Conservation (phyloP, 1,140 invertebrate genomes). For the Drosophila lini region DNA sequence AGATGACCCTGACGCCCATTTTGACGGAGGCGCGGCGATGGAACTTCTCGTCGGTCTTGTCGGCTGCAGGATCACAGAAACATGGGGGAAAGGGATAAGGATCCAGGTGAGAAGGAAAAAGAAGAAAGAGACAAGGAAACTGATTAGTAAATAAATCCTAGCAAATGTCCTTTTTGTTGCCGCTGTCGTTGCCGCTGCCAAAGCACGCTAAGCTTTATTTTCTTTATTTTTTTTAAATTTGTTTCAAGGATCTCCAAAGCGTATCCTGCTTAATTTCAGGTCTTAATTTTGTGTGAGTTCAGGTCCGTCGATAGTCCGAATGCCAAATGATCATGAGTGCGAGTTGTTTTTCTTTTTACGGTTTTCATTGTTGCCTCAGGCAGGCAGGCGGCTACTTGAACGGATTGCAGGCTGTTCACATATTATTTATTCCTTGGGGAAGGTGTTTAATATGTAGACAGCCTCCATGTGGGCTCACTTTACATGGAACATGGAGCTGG, state of each 20-base stretch:
- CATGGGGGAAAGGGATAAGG: neutral
- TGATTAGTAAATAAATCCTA: neutral
- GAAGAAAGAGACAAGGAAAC: neutral
- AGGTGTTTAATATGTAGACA: neutral
- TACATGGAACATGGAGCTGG: neutral
- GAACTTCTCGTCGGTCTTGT: conserved; percentile 82
- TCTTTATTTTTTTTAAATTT: conserved; percentile 1
- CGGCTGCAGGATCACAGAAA: conserved; percentile 47
- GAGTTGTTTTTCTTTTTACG: conserved; percentile 11
- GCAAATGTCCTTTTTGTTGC: conserved; percentile 12
- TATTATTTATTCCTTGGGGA: too few species aligned
- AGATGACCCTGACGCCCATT: conserved; percentile 81
- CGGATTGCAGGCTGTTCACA: conserved; percentile 18
- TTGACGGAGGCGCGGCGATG: conserved; percentile 80
- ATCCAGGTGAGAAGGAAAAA: too few species aligned
- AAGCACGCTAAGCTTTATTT: conserved; percentile 37
- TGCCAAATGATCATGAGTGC: conserved; percentile 59
- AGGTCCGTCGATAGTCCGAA: conserved; percentile 37
- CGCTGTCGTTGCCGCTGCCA: conserved; percentile 53
- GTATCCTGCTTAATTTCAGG: conserved; percentile 10
- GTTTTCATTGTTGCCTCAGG: conserved; percentile 24
- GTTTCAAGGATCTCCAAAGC: conserved; percentile 26
- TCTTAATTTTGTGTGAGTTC: conserved; percentile 11
- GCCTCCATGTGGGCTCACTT: neutral
- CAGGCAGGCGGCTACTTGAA: conserved; percentile 60